Conservation (phyloP, 2,888 invertebrate species). For the Caenorhabditis becei region DNA sequence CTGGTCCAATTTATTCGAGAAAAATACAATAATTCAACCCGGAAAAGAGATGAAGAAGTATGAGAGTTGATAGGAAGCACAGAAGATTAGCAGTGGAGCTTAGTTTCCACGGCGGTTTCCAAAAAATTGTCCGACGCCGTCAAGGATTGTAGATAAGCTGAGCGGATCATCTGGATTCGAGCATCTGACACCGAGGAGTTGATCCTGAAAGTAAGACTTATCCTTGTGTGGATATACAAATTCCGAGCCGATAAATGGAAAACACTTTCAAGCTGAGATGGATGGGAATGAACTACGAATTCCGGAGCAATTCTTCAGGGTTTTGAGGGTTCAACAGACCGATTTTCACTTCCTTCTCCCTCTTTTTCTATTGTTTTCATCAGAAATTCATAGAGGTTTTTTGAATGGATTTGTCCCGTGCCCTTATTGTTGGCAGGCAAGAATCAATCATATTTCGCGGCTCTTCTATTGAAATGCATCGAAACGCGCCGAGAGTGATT, state of each 20-base stretch:
- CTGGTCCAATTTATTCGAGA: constrained; percentile 14
- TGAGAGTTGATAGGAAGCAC: constrained; percentile 10
- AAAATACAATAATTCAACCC: constrained; percentile 46
- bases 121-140: constrained; percentile 76
- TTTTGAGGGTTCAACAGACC: neutral
- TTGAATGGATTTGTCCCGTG: neutral
- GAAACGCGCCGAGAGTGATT: constrained; percentile 50
- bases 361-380: constrained; percentile 15
- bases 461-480: constrained; percentile 59
- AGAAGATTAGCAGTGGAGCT: too few species aligned
- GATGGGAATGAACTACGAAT: too few species aligned
- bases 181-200: constrained; percentile 74
- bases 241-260: neutral
- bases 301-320: neutral
- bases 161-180: constrained; percentile 81
- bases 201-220: constrained; percentile 62
- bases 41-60: constrained; percentile 47
- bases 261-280: too few species aligned
- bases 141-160: constrained; percentile 74
- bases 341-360: constrained; percentile 6
- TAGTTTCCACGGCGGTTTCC: constrained; percentile 64
- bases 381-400: constrained; percentile 44
- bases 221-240: neutral
- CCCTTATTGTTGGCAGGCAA: constrained; percentile 33
- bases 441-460: constrained; percentile 55